These are phyloP conservation scores for Bombus vancouverensis DNA, from an alignment of 1,140 invertebrate species.

Conservation along the genomic window DNA sequence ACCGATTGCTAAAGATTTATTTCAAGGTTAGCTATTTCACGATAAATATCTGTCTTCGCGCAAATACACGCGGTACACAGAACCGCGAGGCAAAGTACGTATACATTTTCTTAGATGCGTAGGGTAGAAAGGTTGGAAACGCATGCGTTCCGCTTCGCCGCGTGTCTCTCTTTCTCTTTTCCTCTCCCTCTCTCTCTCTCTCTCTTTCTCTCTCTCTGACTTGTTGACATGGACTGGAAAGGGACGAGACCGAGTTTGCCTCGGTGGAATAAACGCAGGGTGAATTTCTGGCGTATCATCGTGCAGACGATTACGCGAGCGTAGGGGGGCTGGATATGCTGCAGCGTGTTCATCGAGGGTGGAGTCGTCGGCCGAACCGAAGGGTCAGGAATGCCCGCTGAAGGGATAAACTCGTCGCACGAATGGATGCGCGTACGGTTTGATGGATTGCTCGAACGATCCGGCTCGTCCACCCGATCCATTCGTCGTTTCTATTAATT, in stretches of 20 bases:
- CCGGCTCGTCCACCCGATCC: background rate
- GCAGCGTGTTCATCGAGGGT: slow-evolving; percentile 46
- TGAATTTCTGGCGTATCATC: slow-evolving; percentile 63
- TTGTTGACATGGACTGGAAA: slow-evolving; percentile 2
- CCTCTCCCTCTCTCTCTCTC: background rate
- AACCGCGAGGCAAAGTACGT: too few species aligned
- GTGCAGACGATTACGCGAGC: slow-evolving; percentile 62
- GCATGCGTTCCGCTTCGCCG: slow-evolving; percentile 39
- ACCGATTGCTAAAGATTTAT: too few species aligned
- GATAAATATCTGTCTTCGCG: too few species aligned
- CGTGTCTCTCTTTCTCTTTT: background rate
- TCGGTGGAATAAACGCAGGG: slow-evolving; percentile 53
- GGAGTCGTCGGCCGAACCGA: slow-evolving; percentile 33
- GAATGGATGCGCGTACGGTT: background rate
- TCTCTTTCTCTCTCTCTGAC: background rate
- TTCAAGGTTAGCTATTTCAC: too few species aligned
- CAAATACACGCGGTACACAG: background rate
- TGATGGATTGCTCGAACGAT: slow-evolving; percentile 35
- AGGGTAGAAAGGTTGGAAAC: slow-evolving; percentile 28
- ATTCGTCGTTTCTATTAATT: background rate
- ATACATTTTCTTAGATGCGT: background rate
- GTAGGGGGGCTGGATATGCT: slow-evolving; percentile 24
- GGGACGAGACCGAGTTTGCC: slow-evolving; percentile 38
- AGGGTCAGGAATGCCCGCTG: slow-evolving; percentile 56
- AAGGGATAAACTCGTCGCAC: slow-evolving; percentile 42